phyloP scores from a whole-genome alignment of 2,888 invertebrate species.

The Trypoxylon attenuatum region DNA sequence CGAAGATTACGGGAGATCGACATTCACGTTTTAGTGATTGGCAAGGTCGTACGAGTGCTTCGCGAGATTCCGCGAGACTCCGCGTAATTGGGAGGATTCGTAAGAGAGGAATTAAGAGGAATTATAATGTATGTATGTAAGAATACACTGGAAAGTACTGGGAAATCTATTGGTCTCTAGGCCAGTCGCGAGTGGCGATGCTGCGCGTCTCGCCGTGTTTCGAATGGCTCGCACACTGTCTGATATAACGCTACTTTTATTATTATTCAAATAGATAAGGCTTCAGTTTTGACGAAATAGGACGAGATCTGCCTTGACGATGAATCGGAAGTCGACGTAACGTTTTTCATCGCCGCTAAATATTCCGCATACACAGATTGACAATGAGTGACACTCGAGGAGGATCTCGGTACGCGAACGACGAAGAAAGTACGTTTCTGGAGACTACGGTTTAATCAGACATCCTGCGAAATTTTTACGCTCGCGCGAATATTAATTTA shows the following conservation, averaged over 20 bases:
- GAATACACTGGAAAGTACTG: too few species aligned
- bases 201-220: constrained; percentile 48
- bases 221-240: constrained; percentile 59
- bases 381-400: background rate
- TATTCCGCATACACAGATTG: background rate
- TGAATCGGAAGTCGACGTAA: constrained; percentile 47
- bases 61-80: background rate
- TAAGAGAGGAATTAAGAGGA: background rate
- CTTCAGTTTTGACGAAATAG: constrained; percentile 66
- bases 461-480: background rate
- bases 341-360: constrained; percentile 3
- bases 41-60: constrained; percentile 23
- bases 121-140: background rate
- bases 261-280: constrained; percentile 68
- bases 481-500: background rate
- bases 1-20: constrained; percentile 16
- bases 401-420: background rate
- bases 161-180: constrained; percentile 21
- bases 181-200: constrained; percentile 12
- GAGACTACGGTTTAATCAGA: background rate
- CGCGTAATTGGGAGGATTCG: constrained; percentile 8
- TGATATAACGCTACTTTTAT: constrained; percentile 66
- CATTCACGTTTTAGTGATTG: constrained; percentile 65
- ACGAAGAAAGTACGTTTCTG: background rate
- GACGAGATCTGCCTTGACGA: constrained; percentile 62